These are phyloP conservation scores for Tyrophagus putrescentiae DNA, from an alignment of 1,140 invertebrate genomes.

Conservation along the genomic window DNA sequence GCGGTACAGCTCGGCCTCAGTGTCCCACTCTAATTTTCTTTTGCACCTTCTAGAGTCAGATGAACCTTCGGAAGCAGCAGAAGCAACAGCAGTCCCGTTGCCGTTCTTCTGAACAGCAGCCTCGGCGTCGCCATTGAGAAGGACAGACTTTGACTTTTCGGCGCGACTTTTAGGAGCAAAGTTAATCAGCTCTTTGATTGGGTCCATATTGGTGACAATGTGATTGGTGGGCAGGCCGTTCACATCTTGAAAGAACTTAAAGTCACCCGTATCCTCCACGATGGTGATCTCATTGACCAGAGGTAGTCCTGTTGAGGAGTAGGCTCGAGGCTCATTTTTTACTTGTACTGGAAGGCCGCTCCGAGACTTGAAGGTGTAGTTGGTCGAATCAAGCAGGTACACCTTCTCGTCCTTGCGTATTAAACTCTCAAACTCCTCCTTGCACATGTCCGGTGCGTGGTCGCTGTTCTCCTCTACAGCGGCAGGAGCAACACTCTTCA, in stretches of 20 bases:
- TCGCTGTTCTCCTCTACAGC: no score
- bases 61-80: no score
- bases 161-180: background rate
- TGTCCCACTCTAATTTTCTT: slow-evolving; percentile 55
- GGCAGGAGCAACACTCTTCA: no score
- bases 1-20: slow-evolving; percentile 80
- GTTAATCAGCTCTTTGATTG: background rate
- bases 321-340: slow-evolving; percentile 10
- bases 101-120: no score
- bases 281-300: background rate
- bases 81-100: no score
- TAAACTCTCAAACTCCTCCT: background rate
- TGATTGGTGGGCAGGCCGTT: background rate
- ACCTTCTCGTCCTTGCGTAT: slow-evolving; percentile 20
- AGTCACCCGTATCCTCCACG: background rate
- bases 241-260: slow-evolving; percentile 7
- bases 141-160: background rate
- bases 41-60: slow-evolving; percentile 33
- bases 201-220: background rate
- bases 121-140: background rate
- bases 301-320: background rate
- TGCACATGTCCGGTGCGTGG: slow-evolving; percentile 7
- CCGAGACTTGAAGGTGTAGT: slow-evolving; percentile 27
- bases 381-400: slow-evolving; percentile 24
- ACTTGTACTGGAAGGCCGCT: slow-evolving; percentile 27